phyloP scores from a whole-genome alignment of 2,888 invertebrate species.

The Polymixis lichenea region DNA sequence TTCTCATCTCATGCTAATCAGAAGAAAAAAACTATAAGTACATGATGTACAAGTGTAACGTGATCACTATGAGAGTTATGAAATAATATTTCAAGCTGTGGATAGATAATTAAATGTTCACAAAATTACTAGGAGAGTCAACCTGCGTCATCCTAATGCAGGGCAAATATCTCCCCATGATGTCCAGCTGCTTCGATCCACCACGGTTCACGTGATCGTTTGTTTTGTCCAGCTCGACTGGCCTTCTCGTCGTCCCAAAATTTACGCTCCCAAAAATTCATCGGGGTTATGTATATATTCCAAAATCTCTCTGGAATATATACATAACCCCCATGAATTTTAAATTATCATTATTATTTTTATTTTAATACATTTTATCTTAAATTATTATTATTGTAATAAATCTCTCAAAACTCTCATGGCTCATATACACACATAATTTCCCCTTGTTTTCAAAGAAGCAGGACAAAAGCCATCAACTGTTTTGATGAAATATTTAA shows the following conservation, averaged over 20 bases:
- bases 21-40: too few relatives aligned
- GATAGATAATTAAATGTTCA: neutral
- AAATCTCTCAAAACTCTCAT: neutral
- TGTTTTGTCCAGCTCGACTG: neutral
- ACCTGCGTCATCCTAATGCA: neutral
- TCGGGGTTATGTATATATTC: neutral
- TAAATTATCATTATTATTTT: too few relatives aligned
- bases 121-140: neutral
- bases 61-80: neutral
- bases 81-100: neutral
- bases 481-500: slow-evolving; percentile 40
- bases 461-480: slow-evolving; percentile 23
- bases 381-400: too few relatives aligned
- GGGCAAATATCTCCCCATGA: neutral
- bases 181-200: neutral
- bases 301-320: neutral
- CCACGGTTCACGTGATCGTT: neutral
- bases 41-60: neutral
- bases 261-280: too few relatives aligned
- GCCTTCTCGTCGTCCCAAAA: neutral
- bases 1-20: too few relatives aligned
- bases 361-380: too few relatives aligned
- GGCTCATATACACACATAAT: neutral
- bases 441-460: neutral
- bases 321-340: too few relatives aligned